Evolutionary conservation across 2,113 vertebrate species (phyloP).

Genomic region (Channa argus): DNA sequence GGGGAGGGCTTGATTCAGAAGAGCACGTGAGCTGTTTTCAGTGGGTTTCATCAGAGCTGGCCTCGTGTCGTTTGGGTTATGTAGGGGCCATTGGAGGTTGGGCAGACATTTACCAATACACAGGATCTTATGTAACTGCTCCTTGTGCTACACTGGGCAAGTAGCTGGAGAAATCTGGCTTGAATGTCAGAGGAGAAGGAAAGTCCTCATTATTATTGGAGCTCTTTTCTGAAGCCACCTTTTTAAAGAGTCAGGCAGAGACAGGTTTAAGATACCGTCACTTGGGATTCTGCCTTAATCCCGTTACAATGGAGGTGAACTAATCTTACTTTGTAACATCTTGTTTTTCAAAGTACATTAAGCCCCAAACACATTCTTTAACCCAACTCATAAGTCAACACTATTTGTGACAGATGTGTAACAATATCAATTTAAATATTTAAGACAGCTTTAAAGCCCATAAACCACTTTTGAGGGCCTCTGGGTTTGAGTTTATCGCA

Average conservation of each 20-base stretch:
- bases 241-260: too few relatives aligned
- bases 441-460: not conserved
- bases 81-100: constrained; percentile 16
- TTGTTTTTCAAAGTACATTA: too few relatives aligned
- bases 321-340: not conserved
- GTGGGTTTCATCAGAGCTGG: constrained; percentile 54
- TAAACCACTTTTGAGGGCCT: not conserved
- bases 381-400: too few relatives aligned
- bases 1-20: constrained; percentile 56
- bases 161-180: constrained; percentile 21
- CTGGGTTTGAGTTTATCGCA: not conserved
- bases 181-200: not conserved
- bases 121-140: constrained; percentile 42
- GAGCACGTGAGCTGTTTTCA: constrained; percentile 69
- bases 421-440: not conserved
- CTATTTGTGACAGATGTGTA: too few relatives aligned
- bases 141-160: constrained; percentile 8
- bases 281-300: not conserved
- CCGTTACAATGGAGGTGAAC: not conserved
- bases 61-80: constrained; percentile 42
- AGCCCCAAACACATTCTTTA: too few relatives aligned
- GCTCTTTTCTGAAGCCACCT: not conserved
- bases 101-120: constrained; percentile 43
- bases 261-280: not conserved
- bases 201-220: not conserved